These are phyloP conservation scores for Paramisgurnus dabryanus DNA, from an alignment of 2,113 vertebrate species.

Conservation along the genomic window DNA sequence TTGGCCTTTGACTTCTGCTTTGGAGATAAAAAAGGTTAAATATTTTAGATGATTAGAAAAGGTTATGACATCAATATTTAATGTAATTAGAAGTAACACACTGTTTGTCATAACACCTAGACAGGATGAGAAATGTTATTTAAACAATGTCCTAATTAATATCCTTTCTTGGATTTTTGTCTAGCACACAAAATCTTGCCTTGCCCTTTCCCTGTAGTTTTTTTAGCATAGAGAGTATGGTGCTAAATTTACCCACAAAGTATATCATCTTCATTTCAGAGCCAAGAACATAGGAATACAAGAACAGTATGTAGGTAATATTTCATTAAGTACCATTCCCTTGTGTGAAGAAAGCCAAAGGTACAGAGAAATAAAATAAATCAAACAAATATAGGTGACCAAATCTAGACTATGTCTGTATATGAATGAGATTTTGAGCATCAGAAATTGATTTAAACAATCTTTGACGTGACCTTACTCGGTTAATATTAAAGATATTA, in stretches of 20 bases:
- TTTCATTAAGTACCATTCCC: not conserved
- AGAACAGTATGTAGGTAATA: not conserved
- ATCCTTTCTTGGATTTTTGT: not conserved
- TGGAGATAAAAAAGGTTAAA: no score
- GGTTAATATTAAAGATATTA: no score
- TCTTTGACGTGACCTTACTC: no score
- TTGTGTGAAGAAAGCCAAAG: not conserved
- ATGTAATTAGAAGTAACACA: not conserved
- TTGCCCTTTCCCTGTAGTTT: not conserved
- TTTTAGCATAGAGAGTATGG: not conserved
- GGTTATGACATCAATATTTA: not conserved
- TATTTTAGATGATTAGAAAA: no score
- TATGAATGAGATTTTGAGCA: no score
- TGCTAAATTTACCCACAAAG: not conserved
- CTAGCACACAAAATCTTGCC: not conserved
- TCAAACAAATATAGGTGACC: not conserved
- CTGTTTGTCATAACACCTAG: not conserved
- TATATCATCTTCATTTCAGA: not conserved
- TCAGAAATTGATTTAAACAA: no score
- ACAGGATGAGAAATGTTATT: not conserved
- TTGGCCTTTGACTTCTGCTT: not conserved
- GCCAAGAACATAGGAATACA: not conserved
- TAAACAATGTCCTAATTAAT: not conserved
- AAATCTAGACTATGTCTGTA: no score
- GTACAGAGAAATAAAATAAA: not conserved